phyloP scores from a whole-genome alignment of 2,797 vertebrate genomes.

The Ptychadena robeensis region DNA sequence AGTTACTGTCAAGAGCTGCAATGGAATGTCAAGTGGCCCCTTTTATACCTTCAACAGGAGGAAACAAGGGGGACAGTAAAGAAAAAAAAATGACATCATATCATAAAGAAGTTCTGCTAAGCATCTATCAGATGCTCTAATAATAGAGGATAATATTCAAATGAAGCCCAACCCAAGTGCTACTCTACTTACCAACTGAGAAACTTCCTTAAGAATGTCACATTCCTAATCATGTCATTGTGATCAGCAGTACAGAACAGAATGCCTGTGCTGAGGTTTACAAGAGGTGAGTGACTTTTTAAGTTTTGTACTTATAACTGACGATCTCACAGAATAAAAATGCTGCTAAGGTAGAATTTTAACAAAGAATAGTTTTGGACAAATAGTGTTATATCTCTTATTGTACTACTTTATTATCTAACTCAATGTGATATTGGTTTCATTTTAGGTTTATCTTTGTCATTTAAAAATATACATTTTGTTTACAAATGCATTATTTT shows the following conservation, averaged over 20 bases:
- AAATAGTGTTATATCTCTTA: not conserved
- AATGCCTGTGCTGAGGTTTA: not conserved
- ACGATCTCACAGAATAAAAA: not conserved
- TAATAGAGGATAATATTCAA: constrained; percentile 33
- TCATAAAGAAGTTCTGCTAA: not conserved
- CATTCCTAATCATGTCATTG: constrained; percentile 8
- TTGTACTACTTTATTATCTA: not conserved
- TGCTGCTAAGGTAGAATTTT: not conserved
- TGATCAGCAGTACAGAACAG: not conserved
- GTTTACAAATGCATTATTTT: too few relatives aligned
- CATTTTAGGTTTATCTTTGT: too few relatives aligned
- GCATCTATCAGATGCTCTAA: not conserved
- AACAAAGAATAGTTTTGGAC: not conserved
- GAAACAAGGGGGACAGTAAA: not conserved
- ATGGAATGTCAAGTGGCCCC: constrained; percentile 23
- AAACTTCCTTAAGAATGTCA: constrained; percentile 52
- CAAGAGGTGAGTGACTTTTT: constrained; percentile 16
- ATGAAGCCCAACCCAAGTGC: constrained; percentile 46
- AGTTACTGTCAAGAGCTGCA: constrained; percentile 16
- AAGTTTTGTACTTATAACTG: not conserved
- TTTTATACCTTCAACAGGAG: constrained; percentile 21
- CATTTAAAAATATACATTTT: too few relatives aligned
- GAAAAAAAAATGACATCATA: not conserved
- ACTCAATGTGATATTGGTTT: too few relatives aligned
- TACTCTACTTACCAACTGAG: not conserved